Evolutionary conservation across 2,797 vertebrate genomes (phyloP), one percentile per base, ranked within the genome.

Genomic region (Luscinia luscinia): DNA sequence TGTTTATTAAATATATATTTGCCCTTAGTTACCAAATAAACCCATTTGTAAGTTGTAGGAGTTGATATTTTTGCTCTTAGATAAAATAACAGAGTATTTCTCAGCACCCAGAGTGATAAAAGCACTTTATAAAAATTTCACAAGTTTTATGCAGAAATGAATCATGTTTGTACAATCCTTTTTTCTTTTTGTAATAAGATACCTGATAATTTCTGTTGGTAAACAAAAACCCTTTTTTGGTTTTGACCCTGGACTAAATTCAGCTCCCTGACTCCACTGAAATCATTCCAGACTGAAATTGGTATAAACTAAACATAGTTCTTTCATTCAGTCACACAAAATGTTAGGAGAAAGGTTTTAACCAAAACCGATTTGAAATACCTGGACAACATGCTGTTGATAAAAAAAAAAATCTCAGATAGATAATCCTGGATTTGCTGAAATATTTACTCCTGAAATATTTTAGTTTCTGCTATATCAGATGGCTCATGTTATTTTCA

Each of bases 381-480:
- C 40, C 70, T 90, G 52, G 94, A 76, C 34, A 77, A 62, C 24
- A 24, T 54, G 30, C 23, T 90, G 76, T 63, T 92, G 76, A 62
- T 72, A 97, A 51, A 75, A 95, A 94, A 94, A 94, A n/a, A 45
- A 66, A 48, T 49, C 81, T 86, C 48, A 87, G 55, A 86, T 75
- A 94, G 88, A 77, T 84, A 66, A 28, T 75, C 22, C 61, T 77
- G 79, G n/a, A 73, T 92, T 95, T 91, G 87, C 89, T 75, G 90
- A 83, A 95, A 75, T 63, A 81, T 91, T 97, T 96, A 46, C 46
- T 46, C 46, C 89, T 77, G 90, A 83, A 95, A 75, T 64, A 79
- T 91, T 97, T 96, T 89, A 72, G 63, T 95, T 96, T 97, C 92
- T 97, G 83, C 95, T 93, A 48, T 94, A 94, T 94, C 76, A 93